phyloP scores from a whole-genome alignment of 2,888 invertebrate species.

The Aleiodes testaceus region DNA sequence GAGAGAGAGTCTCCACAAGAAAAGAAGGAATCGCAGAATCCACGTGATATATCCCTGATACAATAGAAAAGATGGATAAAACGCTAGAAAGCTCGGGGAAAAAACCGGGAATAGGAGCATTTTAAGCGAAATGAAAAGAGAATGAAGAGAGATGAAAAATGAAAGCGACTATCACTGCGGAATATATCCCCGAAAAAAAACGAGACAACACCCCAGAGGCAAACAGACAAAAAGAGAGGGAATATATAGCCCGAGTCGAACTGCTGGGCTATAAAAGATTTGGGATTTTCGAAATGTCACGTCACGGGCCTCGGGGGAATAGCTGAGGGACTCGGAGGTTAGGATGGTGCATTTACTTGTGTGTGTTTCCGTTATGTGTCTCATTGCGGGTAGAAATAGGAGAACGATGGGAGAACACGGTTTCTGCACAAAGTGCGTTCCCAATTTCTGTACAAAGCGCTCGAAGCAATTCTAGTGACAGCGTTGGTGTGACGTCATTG shows the following conservation, averaged over 20 bases:
- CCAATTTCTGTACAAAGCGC: conserved; percentile 55
- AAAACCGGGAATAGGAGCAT: not conserved
- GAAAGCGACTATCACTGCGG: conserved; percentile 6
- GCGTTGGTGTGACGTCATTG: conserved; percentile 21
- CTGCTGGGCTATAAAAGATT: conserved; percentile 11
- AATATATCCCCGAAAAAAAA: too few relatives aligned
- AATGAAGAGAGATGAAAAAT: conserved; percentile 18
- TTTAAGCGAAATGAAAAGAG: conserved; percentile 7
- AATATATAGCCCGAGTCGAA: too few relatives aligned
- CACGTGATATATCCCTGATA: too few relatives aligned
- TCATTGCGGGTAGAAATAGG: too few relatives aligned
- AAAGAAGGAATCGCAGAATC: too few relatives aligned
- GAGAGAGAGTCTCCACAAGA: too few relatives aligned
- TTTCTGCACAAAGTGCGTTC: conserved; percentile 51
- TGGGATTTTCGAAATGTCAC: conserved; percentile 34
- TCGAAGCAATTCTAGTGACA: conserved; percentile 52
- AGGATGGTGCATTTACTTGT: conserved; percentile 14
- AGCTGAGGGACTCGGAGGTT: not conserved
- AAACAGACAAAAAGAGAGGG: too few relatives aligned
- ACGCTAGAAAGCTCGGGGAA: not conserved
- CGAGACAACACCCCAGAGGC: too few relatives aligned
- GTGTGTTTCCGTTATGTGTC: conserved; percentile 25
- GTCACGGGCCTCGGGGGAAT: conserved; percentile 3
- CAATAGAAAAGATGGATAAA: too few relatives aligned
- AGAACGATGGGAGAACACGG: too few relatives aligned